phyloP scores from a whole-genome alignment of 2,888 invertebrate species.

The Clepsis dumicolana region DNA sequence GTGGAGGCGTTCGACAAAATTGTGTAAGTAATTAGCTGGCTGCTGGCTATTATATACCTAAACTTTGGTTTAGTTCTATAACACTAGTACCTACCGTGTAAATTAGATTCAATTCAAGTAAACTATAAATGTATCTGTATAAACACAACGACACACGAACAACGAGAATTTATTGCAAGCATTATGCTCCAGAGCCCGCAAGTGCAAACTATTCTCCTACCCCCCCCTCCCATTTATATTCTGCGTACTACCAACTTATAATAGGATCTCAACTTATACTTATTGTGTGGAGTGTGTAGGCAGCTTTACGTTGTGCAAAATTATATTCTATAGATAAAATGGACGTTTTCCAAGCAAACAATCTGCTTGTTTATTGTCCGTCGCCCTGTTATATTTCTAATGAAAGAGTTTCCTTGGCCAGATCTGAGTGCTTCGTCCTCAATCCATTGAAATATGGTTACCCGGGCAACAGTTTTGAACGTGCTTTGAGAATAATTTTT shows the following conservation, averaged over 20 bases:
- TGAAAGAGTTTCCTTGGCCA: slow-evolving; percentile 11
- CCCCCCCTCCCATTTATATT: slow-evolving; percentile 1
- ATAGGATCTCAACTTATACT: slow-evolving; percentile 20
- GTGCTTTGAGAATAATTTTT: not conserved
- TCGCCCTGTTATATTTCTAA: slow-evolving; percentile 28
- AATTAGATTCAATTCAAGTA: slow-evolving; percentile 4
- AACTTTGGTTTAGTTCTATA: too few species aligned
- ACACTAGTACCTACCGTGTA: too few species aligned
- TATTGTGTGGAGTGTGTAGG: too few species aligned
- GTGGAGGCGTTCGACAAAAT: too few species aligned
- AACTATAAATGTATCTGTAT: not conserved
- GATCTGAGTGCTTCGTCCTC: slow-evolving; percentile 3
- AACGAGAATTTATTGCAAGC: slow-evolving; percentile 10
- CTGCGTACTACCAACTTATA: slow-evolving; percentile 24
- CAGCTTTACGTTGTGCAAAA: slow-evolving; percentile 12
- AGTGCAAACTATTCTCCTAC: slow-evolving; percentile 9
- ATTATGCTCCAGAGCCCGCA: not conserved
- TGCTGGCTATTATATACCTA: too few species aligned
- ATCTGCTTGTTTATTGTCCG: slow-evolving; percentile 12
- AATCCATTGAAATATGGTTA: slow-evolving; percentile 19
- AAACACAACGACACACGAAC: slow-evolving; percentile 17
- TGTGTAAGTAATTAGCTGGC: too few species aligned
- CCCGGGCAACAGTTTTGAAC: not conserved
- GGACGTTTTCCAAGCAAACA: slow-evolving; percentile 18
- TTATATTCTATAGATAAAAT: slow-evolving; percentile 10